Base-by-base conservation (phyloP, 1,140 invertebrate species). In the Aphidius gifuensis region DNA sequence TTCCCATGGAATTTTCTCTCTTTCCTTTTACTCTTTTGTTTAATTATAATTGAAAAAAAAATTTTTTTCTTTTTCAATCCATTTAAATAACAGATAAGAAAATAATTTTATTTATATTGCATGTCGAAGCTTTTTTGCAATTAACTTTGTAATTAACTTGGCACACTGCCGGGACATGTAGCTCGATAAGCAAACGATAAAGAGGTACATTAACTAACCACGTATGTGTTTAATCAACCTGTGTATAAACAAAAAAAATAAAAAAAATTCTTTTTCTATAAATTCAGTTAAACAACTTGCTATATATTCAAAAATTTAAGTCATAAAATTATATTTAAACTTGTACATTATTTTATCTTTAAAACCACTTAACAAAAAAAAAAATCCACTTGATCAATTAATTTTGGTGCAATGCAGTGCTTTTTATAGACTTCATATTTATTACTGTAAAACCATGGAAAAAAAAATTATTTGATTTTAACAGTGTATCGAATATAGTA, bases 81-180 rank as follows among this genome's bases (percentile, higher is more conserved):
- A 23, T 23, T 23, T 7, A 16, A 9, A 23, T 16, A 50, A 32
- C 47, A n/a, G 6, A 49, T 21, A 49, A n/a, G 8, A 49, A 49
- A 49, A 7, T 9, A 11, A 11, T 49, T 21, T 49, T 49, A 21
- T 16, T 6, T 16, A 49, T 60, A 21, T 51, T 16, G 61, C 55
- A 62, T 62, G 61, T 62, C 49, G 16, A 62, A 62, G 49, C 61
- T 62, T 62, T 44, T 62, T 50, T 57, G 61, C 61, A 62, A 62
- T 62, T 49, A 62, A 62, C 61, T 62, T 62, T 62, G 61, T 56
- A 62, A 62, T 62, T 62, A 62, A 62, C 53, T 55, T 56, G 54
- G 53, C 54, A 48, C 54, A 58, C 48, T 48, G 42, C 57, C 57
- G 23, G 23, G 45, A 32, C 45, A 39, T 23, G 39, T 39, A 51